These are phyloP conservation scores for Chelonus formosanus DNA, from an alignment of 2,888 invertebrate species.

Conservation along the genomic window DNA sequence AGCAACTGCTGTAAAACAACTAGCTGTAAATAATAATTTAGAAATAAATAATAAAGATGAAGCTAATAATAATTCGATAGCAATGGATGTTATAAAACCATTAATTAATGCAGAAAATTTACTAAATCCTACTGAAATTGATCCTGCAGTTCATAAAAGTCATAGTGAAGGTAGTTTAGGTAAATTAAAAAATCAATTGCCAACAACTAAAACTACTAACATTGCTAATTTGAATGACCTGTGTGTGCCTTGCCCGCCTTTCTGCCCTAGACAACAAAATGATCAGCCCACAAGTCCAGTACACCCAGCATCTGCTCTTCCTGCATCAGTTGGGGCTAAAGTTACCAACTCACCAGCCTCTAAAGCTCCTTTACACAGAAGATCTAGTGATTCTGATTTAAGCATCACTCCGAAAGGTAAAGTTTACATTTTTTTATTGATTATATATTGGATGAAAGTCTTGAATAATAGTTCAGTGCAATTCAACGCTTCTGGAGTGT, in stretches of 20 bases:
- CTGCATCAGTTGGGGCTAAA: slow-evolving; percentile 68
- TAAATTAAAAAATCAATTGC: slow-evolving; percentile 30
- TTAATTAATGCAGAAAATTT: slow-evolving; percentile 12
- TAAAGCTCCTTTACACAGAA: slow-evolving; percentile 66
- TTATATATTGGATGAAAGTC: too few species aligned
- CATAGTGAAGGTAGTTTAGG: slow-evolving; percentile 48
- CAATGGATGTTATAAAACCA: slow-evolving; percentile 17
- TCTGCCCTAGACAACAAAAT: slow-evolving; percentile 59
- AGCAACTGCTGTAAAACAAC: neutral
- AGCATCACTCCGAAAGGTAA: slow-evolving; percentile 93
- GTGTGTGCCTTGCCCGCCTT: slow-evolving; percentile 64
- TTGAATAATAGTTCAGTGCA: neutral
- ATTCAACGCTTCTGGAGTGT: slow-evolving; percentile 20
- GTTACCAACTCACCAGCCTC: slow-evolving; percentile 68
- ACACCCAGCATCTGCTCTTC: slow-evolving; percentile 35
- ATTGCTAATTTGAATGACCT: slow-evolving; percentile 58
- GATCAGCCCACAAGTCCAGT: slow-evolving; percentile 39
- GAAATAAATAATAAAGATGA: slow-evolving; percentile 16
- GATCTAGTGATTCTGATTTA: slow-evolving; percentile 93
- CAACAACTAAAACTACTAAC: slow-evolving; percentile 53
- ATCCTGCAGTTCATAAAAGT: slow-evolving; percentile 44
- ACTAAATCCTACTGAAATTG: slow-evolving; percentile 36
- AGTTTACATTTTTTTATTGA: neutral
- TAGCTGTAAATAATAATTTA: slow-evolving; percentile 28
- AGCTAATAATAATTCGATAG: neutral